Base-by-base conservation (phyloP, 2,797 vertebrate species). In the Alectoris magna region DNA sequence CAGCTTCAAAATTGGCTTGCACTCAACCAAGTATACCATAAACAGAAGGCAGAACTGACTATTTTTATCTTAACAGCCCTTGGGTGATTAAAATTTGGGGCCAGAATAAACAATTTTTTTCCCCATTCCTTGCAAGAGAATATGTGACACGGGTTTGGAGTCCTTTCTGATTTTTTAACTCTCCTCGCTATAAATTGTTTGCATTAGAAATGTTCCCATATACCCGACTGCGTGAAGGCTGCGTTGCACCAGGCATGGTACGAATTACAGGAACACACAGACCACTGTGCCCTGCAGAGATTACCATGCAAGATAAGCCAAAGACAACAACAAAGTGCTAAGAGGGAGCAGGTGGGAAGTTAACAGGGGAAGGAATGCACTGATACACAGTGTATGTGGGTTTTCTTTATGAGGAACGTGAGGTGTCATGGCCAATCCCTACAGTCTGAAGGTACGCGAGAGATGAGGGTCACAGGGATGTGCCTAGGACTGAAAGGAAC, bases 21-120 rank as follows among this genome's bases (percentile, higher is more conserved):
- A 96, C 96, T 97, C 97, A 97, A 97, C 97, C 96, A 97, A 97
- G 97, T 97, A 98, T 98, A 97, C 97, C 97, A 98, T 97, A 97
- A 97, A 98, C 97, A 97, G 97, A 98, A 98, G 97, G 97, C 96
- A 98, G 97, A 97, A 97, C 91, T 96, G 96, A 98, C 97, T 98
- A 98, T 98, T 97, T 97, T 97, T 97, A 97, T 97, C 96, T 96
- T 96, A 98, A 96, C 96, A 97, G 96, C 97, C 97, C 97, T 97
- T 98, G 96, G 95, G 97, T 97, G 96, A 97, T 97, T 97, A 98
- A 98, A 98, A 98, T 97, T 97, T 97, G 97, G 95, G 95, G 97
- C 97, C 97, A 97, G 97, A 97, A 98, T 97, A 97, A 98, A 97
- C 97, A 97, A 97, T 95, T 96, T 97, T 96, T 97, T 97, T 97